A percentile compares a stretch with the other conserved stretches of the same genome.
phyloP scores from a whole-genome alignment of 92 coral and sea anemone species.

The Umimayanthus kanabou region DNA sequence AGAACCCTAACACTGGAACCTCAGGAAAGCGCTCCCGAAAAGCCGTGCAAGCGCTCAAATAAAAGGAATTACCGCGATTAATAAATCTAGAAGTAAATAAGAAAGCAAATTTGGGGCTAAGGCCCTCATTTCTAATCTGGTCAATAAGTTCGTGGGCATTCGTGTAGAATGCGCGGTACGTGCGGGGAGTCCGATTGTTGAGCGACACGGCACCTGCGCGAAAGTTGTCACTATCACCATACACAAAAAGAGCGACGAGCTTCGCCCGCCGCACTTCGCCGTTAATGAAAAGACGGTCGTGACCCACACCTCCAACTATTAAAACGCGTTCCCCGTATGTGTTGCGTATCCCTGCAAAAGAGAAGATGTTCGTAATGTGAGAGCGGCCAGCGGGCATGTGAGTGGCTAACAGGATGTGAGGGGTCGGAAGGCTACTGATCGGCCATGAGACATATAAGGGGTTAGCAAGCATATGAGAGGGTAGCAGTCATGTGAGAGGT shows the following conservation, averaged over 20 bases:
- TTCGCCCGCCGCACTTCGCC: constrained; percentile 89
- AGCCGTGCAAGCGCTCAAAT: constrained; percentile 86
- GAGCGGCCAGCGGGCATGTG: too few relatives aligned
- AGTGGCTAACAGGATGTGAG: too few relatives aligned
- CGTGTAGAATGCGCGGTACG: constrained; percentile 79
- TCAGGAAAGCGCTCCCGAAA: constrained; percentile 71
- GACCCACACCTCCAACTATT: constrained; percentile 93
- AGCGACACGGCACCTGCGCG: constrained; percentile 93
- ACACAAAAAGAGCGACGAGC: constrained; percentile 79
- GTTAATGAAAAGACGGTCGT: constrained; percentile 93
- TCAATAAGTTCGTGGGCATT: constrained; percentile 72
- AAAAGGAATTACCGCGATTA: constrained; percentile 93
- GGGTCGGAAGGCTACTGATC: too few relatives aligned
- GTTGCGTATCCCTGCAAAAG: constrained; percentile 75
- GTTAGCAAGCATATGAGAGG: too few relatives aligned
- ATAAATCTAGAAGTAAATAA: constrained; percentile 92
- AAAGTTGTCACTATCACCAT: constrained; percentile 63
- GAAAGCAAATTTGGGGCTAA: constrained; percentile 69
- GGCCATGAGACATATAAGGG: too few relatives aligned
- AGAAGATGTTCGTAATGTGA: background rate
- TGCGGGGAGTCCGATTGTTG: constrained; percentile 70
- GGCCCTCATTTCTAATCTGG: constrained; percentile 63
- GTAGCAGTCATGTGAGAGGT: too few relatives aligned
- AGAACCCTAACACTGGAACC: constrained; percentile 77
- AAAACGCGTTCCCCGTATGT: constrained; percentile 88